These are phyloP conservation scores for Lemur catta DNA, from an alignment of 2,797 vertebrate genomes.

Conservation along the genomic window DNA sequence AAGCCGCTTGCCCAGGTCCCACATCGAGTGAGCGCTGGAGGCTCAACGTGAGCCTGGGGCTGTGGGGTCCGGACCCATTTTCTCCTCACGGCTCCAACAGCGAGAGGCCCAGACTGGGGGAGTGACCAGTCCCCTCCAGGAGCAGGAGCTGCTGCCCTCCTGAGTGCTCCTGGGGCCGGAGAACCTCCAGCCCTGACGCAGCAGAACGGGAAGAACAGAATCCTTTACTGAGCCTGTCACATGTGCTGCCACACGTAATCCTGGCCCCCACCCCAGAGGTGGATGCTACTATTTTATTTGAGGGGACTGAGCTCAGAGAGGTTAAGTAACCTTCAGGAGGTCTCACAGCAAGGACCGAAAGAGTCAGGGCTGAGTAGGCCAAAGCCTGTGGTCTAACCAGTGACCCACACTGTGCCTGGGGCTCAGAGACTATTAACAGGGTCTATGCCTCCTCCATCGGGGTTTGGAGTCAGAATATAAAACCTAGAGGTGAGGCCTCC, in stretches of 20 bases:
- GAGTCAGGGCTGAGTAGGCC: too few species aligned
- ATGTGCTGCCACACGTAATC: too few species aligned
- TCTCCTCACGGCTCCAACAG: neutral
- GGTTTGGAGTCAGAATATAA: neutral
- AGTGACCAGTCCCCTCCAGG: neutral
- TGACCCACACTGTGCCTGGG: neutral
- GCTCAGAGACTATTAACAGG: neutral
- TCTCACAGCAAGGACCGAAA: neutral
- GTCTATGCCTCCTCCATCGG: neutral
- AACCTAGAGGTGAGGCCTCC: neutral
- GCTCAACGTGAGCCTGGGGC: neutral
- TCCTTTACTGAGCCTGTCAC: too few species aligned
- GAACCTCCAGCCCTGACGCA: neutral
- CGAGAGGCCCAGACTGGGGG: neutral
- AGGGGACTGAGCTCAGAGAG: neutral
- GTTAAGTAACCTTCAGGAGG: too few species aligned
- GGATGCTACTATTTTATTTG: too few species aligned
- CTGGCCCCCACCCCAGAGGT: neutral
- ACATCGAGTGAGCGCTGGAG: neutral
- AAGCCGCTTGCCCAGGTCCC: neutral
- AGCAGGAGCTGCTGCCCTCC: neutral
- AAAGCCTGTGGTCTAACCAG: neutral
- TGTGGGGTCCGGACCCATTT: too few species aligned
- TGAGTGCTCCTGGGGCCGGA: neutral
- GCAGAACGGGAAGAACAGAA: neutral